Evolutionary conservation across 2,797 vertebrate genomes (phyloP).

Genomic region (Lagocephalus sceleratus): DNA sequence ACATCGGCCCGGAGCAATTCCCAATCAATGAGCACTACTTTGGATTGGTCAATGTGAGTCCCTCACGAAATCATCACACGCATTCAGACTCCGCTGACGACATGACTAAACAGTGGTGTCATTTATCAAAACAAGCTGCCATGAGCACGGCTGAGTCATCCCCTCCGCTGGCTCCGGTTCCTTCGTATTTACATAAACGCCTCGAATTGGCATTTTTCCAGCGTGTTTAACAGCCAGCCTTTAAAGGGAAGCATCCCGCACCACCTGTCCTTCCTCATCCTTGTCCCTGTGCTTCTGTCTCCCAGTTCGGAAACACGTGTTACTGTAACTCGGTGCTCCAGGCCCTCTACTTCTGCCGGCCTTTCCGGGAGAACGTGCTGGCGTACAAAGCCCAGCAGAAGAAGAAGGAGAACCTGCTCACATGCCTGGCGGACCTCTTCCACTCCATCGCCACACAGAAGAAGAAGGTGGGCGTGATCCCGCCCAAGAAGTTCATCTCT

Average conservation of each 20-base stretch:
- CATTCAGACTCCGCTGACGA: conserved; percentile 20
- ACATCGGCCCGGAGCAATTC: conserved; percentile 87
- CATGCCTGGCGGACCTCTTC: conserved; percentile 96
- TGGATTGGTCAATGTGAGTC: conserved; percentile 85
- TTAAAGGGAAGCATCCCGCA: background rate
- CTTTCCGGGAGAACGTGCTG: conserved; percentile 95
- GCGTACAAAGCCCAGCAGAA: conserved; percentile 97
- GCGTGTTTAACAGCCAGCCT: background rate
- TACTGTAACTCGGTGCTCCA: conserved; percentile 99
- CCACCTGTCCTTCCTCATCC: conserved; percentile 3
- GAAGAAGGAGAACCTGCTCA: conserved; percentile 97
- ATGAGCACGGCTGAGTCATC: conserved; percentile 34
- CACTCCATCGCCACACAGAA: conserved; percentile 98
- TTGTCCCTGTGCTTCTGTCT: conserved; percentile 10
- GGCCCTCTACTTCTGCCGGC: conserved; percentile 95
- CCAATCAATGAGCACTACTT: conserved; percentile 88
- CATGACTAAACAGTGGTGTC: conserved; percentile 38
- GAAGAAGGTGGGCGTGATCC: conserved; percentile 98
- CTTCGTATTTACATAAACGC: background rate
- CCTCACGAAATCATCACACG: conserved; percentile 32
- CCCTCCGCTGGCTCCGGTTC: conserved; percentile 1
- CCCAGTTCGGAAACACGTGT: conserved; percentile 96
- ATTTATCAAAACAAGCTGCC: conserved; percentile 50
- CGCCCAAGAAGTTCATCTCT: conserved; percentile 98
- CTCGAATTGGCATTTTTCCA: background rate